Percentiles rank a stretch among this genome's conserved stretches.
Conservation (phyloP, 2,797 vertebrate species). For the Gymnothorax reevesii region DNA sequence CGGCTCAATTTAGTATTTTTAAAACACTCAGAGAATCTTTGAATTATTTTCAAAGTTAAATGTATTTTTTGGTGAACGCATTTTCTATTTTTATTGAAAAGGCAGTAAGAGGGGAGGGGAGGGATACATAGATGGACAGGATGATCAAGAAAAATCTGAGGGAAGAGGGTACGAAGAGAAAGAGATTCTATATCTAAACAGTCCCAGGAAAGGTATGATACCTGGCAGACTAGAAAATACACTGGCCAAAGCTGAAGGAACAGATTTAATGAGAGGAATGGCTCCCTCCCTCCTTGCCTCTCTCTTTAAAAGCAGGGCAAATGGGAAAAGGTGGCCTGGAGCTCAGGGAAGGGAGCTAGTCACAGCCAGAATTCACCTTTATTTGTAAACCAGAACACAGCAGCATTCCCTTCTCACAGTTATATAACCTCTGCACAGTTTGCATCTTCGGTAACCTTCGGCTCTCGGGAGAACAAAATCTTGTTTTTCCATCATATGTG, state of each 20-base stretch:
- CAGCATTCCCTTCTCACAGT: background rate
- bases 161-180: conserved; percentile 34
- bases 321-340: conserved; percentile 77
- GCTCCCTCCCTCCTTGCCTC: conserved; percentile 54
- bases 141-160: conserved; percentile 32
- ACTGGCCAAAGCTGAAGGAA: conserved; percentile 77
- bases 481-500: background rate
- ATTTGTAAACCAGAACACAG: background rate
- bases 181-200: conserved; percentile 50
- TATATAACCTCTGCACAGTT: background rate
- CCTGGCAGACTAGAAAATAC: conserved; percentile 53
- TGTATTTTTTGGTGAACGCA: background rate
- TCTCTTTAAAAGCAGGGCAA: conserved; percentile 62
- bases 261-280: conserved; percentile 80
- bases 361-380: conserved; percentile 6
- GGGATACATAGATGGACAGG: conserved; percentile 51
- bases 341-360: conserved; percentile 33
- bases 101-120: conserved; percentile 36
- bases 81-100: background rate
- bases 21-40: background rate
- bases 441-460: background rate
- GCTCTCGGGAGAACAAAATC: background rate
- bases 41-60: background rate
- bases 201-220: conserved; percentile 51
- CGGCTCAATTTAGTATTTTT: background rate